These are phyloP conservation scores for Polietes domitor DNA, from an alignment of 2,888 invertebrate species.

Conservation along the genomic window DNA sequence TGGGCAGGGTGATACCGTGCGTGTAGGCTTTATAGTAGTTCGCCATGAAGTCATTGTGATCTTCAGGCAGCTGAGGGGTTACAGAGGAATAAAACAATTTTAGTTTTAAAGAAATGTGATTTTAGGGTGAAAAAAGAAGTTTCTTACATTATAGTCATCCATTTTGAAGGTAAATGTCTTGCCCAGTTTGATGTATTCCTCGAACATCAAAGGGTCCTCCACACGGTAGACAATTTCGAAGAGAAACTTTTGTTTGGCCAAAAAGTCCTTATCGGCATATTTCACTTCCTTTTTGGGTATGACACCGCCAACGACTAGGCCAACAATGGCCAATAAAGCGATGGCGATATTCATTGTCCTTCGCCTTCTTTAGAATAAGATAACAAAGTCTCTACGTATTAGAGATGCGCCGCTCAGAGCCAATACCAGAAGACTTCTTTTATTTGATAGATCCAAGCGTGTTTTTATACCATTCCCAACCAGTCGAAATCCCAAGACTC, in stretches of 20 bases:
- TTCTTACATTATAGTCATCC: slow-evolving; percentile 66
- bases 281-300: slow-evolving; percentile 69
- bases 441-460: slow-evolving; percentile 82
- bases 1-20: slow-evolving; percentile 82
- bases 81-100: too few species aligned
- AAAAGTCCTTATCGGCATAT: slow-evolving; percentile 72
- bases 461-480: slow-evolving; percentile 81
- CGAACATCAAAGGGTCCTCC: slow-evolving; percentile 72
- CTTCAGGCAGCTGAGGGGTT: slow-evolving; percentile 70
- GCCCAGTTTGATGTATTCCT: slow-evolving; percentile 77
- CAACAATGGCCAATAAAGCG: slow-evolving; percentile 69
- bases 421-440: slow-evolving; percentile 76
- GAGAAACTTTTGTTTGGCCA: slow-evolving; percentile 74
- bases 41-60: slow-evolving; percentile 69
- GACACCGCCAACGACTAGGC: slow-evolving; percentile 63
- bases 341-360: slow-evolving; percentile 51
- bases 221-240: slow-evolving; percentile 73
- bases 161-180: slow-evolving; percentile 81
- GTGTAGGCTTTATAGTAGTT: slow-evolving; percentile 75
- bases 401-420: slow-evolving; percentile 67
- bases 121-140: too few species aligned
- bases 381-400: slow-evolving; percentile 72
- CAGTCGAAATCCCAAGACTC: background rate
- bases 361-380: background rate
- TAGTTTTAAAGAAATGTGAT: too few species aligned